Conservation (phyloP, 2,888 invertebrate genomes). For the Allygus modestus region DNA sequence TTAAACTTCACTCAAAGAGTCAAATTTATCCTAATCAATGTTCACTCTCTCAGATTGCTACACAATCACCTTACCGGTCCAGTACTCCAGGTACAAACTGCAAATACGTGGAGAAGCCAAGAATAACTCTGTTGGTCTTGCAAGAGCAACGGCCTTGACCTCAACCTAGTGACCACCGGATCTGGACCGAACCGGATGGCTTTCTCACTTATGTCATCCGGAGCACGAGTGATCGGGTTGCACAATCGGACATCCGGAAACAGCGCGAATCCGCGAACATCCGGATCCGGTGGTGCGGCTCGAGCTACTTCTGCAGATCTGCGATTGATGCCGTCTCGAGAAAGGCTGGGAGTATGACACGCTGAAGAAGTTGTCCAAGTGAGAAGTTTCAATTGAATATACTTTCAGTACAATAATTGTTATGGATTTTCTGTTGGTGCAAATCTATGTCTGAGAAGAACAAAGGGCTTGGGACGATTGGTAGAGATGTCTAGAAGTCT, state of each 20-base stretch:
- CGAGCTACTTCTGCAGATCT: constrained; percentile 12
- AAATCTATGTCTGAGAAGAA: too few relatives aligned
- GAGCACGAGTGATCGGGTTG: constrained; percentile 52
- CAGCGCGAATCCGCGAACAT: not conserved
- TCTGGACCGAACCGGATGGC: constrained; percentile 47
- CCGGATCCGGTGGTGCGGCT: constrained; percentile 17
- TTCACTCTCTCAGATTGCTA: too few relatives aligned
- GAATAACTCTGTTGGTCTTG: constrained; percentile 14
- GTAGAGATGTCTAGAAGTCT: too few relatives aligned
- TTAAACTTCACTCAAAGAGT: too few relatives aligned
- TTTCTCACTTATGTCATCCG: constrained; percentile 53
- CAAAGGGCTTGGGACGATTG: too few relatives aligned
- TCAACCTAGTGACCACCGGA: constrained; percentile 38
- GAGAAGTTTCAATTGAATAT: too few relatives aligned
- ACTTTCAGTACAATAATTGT: too few relatives aligned
- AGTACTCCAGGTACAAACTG: not conserved
- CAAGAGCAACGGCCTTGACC: constrained; percentile 45
- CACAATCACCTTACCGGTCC: too few relatives aligned
- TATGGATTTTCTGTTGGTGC: too few relatives aligned
- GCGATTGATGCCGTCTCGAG: not conserved
- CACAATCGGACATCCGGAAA: constrained; percentile 56
- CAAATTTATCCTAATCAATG: too few relatives aligned
- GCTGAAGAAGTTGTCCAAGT: too few relatives aligned
- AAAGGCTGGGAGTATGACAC: too few relatives aligned
- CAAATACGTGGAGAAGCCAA: not conserved